Evolutionary conservation across 2,888 invertebrate genomes (phyloP).

Genomic region (Onthophagus sagittarius): DNA sequence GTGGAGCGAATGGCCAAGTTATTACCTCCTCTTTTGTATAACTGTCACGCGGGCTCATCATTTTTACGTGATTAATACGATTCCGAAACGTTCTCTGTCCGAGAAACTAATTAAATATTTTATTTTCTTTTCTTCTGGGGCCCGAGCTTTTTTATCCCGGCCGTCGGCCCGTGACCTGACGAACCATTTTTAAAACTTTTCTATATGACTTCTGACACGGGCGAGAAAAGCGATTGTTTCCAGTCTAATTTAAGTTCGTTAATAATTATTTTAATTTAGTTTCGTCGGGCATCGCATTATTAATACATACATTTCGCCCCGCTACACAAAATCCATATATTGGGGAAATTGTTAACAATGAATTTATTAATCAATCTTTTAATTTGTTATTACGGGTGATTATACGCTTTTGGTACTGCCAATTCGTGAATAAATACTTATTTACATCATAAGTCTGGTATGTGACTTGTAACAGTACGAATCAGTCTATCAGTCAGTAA

Average conservation of each 20-base stretch:
- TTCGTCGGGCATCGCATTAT: not conserved
- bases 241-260: not conserved
- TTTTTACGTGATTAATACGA: slow-evolving; percentile 26
- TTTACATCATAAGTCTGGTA: too few relatives aligned
- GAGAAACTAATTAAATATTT: slow-evolving; percentile 25
- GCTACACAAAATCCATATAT: too few relatives aligned
- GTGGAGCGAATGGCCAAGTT: slow-evolving; percentile 23
- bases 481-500: too few relatives aligned
- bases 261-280: not conserved
- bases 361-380: not conserved
- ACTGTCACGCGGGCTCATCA: slow-evolving; percentile 24
- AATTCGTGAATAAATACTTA: not conserved
- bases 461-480: too few relatives aligned
- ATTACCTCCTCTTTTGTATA: slow-evolving; percentile 26
- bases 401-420: not conserved
- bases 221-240: not conserved
- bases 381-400: not conserved
- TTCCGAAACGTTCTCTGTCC: slow-evolving; percentile 20
- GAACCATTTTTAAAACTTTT: not conserved
- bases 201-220: not conserved
- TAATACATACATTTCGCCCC: not conserved
- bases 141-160: slow-evolving; percentile 5
- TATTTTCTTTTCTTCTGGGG: slow-evolving; percentile 7
- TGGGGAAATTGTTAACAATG: not conserved
- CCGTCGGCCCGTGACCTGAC: not conserved